Conservation (phyloP, 1,140 invertebrate species). For the Drosophila orena region DNA sequence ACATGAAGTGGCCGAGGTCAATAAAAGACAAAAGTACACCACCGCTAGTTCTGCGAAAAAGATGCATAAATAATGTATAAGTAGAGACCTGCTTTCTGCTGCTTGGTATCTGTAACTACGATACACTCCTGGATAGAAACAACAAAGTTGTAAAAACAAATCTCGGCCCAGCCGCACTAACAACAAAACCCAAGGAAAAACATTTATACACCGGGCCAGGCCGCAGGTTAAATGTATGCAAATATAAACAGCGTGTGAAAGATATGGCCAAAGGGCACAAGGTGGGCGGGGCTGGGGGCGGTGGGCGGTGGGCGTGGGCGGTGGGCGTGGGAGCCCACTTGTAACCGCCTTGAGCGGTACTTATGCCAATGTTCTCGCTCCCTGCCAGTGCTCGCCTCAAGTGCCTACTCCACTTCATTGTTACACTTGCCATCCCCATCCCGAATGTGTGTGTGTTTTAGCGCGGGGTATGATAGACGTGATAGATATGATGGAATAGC, state of each 20-base stretch:
- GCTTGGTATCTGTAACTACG: neutral
- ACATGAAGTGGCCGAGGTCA: slow-evolving; percentile 22
- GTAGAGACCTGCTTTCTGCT: neutral
- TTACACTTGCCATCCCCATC: slow-evolving; percentile 59
- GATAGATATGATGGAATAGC: slow-evolving; percentile 17
- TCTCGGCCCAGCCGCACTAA: slow-evolving; percentile 49
- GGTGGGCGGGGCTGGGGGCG: neutral
- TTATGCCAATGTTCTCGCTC: slow-evolving; percentile 70
- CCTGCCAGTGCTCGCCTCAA: slow-evolving; percentile 49
- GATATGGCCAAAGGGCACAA: slow-evolving; percentile 37
- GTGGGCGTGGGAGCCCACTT: slow-evolving; percentile 24
- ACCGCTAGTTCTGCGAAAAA: neutral
- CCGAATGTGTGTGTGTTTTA: slow-evolving; percentile 17
- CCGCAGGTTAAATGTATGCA: slow-evolving; percentile 78
- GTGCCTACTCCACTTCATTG: slow-evolving; percentile 66
- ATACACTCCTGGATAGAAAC: slow-evolving; percentile 25
- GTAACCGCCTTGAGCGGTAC: slow-evolving; percentile 65
- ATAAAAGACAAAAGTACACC: neutral
- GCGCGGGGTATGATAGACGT: slow-evolving; percentile 17
- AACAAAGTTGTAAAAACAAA: slow-evolving; percentile 74
- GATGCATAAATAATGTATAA: slow-evolving; percentile 41
- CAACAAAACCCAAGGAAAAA: slow-evolving; percentile 40
- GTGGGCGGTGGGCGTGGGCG: neutral
- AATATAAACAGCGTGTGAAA: slow-evolving; percentile 78
- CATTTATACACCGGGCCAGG: slow-evolving; percentile 56